Base-by-base conservation (phyloP, 2,113 vertebrate genomes). In the Lichenostomus cassidix region DNA sequence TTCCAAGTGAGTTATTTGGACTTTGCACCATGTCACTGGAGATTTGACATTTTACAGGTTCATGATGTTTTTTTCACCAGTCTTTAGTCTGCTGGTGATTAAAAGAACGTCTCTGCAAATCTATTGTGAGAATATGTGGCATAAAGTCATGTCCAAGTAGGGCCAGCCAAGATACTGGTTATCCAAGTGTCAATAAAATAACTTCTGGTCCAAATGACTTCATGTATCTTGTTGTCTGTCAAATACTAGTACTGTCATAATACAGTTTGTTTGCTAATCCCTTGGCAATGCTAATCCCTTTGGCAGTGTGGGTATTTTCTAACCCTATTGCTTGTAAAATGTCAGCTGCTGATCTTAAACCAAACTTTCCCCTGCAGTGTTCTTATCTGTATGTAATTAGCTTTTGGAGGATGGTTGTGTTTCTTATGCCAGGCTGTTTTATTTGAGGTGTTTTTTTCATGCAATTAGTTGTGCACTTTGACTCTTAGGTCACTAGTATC, bases 181-280 rank as follows among this genome's bases (percentile, higher is more conserved):
- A 59, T 92, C 79, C 71, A 86, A 73, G 19, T 62, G 50, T 76
- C 92, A 80, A 42, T 86, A 69, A 85, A 95, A 79, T 81, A 92
- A 29, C 44, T 73, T 80, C 55, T 42, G 12, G 33, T 92, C 92
- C 92, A 93, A 77, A 63, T 91, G 71, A 69, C 78, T 79, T 92
- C 41, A 53, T 76, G 8, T 85, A 33, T 93, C 67, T 79, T 90
- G 2, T 58, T 70, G 37, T 42, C 42, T 86, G 83, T 93, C 71
- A 87, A 20, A 73, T 88, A 37, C 19, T 46, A 14, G 68, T 65
- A 41, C 53, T 65, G 22, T 2, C 8, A 0, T 56, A 46, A 39
- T 24, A 31, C 23, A 27, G 24, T 83, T 50, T 64, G 63, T 93
- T 93, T 90, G 20, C 55, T 79, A 73, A 70, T 85, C 28, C n/a